Percentiles rank a stretch among this genome's conserved stretches.
Conservation (phyloP, 2,888 invertebrate species). For the Lacanobia oleracea region DNA sequence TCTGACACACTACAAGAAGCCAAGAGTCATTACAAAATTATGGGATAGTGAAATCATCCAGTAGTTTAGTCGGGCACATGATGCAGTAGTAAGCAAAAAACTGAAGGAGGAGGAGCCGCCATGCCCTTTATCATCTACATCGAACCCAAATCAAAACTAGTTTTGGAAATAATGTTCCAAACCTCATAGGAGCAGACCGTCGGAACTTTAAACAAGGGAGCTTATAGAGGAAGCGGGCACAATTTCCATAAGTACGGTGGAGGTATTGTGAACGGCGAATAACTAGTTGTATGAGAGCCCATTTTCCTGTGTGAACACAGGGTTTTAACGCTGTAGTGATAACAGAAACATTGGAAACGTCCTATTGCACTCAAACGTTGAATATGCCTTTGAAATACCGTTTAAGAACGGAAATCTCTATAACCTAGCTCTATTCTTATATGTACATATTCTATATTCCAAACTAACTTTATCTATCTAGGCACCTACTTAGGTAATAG, state of each 20-base stretch:
- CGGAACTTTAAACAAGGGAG: constrained; percentile 37
- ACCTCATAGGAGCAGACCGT: constrained; percentile 23
- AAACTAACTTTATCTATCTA: not conserved
- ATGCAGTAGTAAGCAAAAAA: not conserved
- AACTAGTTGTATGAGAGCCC: not conserved
- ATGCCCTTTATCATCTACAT: not conserved
- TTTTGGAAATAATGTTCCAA: constrained; percentile 25
- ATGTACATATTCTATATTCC: not conserved
- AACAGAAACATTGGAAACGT: not conserved
- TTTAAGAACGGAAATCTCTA: not conserved
- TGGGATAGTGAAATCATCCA: not conserved
- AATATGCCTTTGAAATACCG: not conserved
- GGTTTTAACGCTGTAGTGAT: not conserved
- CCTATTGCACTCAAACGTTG: not conserved
- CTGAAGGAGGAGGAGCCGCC: not conserved
- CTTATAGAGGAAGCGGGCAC: constrained; percentile 23
- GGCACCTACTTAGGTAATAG: not conserved
- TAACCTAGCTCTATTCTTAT: not conserved
- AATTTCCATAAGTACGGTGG: constrained; percentile 42
- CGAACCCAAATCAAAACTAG: constrained; percentile 12
- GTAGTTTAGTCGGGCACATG: not conserved
- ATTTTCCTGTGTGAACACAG: not conserved
- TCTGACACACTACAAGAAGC: not conserved
- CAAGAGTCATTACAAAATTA: too few species aligned
- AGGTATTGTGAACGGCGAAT: constrained; percentile 6